These are phyloP conservation scores for Rhyacichthys aspro DNA, from an alignment of 2,797 vertebrate genomes.

Conservation along the genomic window DNA sequence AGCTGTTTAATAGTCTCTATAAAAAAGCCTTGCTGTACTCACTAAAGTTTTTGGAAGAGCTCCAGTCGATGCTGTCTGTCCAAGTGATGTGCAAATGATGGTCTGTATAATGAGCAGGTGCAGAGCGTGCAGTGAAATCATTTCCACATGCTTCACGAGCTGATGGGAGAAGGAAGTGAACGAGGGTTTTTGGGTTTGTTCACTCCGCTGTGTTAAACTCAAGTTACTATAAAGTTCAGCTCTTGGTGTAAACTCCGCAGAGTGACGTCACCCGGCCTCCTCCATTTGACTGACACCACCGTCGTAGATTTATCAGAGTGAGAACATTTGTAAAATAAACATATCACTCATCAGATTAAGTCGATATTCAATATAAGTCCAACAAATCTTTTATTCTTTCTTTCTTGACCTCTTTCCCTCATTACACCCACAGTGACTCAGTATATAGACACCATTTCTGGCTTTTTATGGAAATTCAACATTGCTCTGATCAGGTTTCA, in stretches of 20 bases:
- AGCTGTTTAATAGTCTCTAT: constrained; percentile 59
- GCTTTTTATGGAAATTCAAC: constrained; percentile 16
- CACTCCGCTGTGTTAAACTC: constrained; percentile 14
- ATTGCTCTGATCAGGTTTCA: constrained; percentile 32
- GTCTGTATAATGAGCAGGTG: constrained; percentile 66
- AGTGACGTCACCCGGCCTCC: background rate
- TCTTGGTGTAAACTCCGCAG: constrained; percentile 2
- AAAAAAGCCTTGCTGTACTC: constrained; percentile 44
- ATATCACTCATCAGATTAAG: background rate
- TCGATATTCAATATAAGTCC: background rate
- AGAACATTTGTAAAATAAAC: background rate
- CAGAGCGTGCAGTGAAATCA: constrained; percentile 39
- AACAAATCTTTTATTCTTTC: background rate
- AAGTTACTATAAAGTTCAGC: constrained; percentile 8
- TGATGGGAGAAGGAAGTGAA: constrained; percentile 30
- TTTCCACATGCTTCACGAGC: constrained; percentile 49
- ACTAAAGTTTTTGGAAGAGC: constrained; percentile 45
- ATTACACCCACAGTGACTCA: constrained; percentile 17
- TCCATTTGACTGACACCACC: constrained; percentile 4
- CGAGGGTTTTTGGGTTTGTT: constrained; percentile 5
- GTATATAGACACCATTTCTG: constrained; percentile 2
- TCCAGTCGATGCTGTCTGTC: constrained; percentile 54
- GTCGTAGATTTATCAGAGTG: constrained; percentile 5
- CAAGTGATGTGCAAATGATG: constrained; percentile 70
- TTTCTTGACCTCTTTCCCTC: constrained; percentile 10